A percentile compares a stretch with the other conserved stretches of the same genome.
These are phyloP conservation scores for Balearica regulorum DNA, from an alignment of 2,797 vertebrate genomes.

Conservation along the genomic window DNA sequence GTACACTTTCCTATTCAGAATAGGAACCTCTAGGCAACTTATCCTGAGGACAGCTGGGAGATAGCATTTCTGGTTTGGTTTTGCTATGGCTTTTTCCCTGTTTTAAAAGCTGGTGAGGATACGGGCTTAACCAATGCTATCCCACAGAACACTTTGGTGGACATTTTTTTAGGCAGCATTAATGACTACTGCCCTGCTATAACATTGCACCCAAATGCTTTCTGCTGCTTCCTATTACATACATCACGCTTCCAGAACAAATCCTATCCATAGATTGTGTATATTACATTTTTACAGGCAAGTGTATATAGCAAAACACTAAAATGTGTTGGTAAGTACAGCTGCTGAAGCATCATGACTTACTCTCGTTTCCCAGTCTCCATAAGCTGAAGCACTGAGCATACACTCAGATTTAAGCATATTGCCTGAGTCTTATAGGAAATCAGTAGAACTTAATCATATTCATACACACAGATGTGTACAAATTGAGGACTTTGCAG, in stretches of 20 bases:
- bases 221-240: neutral
- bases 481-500: neutral
- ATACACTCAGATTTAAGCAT: neutral
- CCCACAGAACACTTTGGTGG: neutral
- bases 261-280: neutral
- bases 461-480: neutral
- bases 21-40: neutral
- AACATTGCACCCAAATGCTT: neutral
- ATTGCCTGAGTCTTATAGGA: neutral
- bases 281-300: neutral
- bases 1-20: neutral
- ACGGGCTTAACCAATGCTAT: neutral
- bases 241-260: neutral
- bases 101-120: neutral
- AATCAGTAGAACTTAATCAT: neutral
- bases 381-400: neutral
- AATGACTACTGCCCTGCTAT: neutral
- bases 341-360: neutral
- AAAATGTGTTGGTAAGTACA: neutral
- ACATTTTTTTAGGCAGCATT: neutral
- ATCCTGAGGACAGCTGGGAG: neutral
- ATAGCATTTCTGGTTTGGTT: neutral
- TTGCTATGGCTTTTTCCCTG: neutral
- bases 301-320: neutral
- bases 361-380: neutral